A percentile compares a stretch with the other conserved stretches of the same genome.
Evolutionary conservation across 2,888 invertebrate genomes (phyloP).

Genomic region (Drosophila putrida): DNA sequence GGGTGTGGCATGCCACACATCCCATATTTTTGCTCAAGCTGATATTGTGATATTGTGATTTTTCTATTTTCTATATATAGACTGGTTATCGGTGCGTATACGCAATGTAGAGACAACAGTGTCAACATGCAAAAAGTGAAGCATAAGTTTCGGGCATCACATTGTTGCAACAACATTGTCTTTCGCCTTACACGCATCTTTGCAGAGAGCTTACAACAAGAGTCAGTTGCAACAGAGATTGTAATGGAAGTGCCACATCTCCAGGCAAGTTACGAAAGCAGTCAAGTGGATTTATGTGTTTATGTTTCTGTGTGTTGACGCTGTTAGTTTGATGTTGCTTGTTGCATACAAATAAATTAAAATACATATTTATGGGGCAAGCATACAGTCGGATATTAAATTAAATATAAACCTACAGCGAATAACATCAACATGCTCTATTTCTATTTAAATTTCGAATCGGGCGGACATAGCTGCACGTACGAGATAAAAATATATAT

Average conservation of each 20-base stretch:
- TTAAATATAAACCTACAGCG: slow-evolving; percentile 72
- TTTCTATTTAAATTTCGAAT: slow-evolving; percentile 77
- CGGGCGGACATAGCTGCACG: slow-evolving; percentile 70
- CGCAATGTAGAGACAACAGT: slow-evolving; percentile 51
- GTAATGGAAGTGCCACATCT: slow-evolving; percentile 46
- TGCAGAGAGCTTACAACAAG: slow-evolving; percentile 50
- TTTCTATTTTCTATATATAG: slow-evolving; percentile 29
- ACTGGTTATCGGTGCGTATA: slow-evolving; percentile 52
- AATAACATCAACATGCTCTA: slow-evolving; percentile 71
- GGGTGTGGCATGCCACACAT: slow-evolving; percentile 13
- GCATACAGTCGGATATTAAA: slow-evolving; percentile 57
- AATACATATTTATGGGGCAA: slow-evolving; percentile 57
- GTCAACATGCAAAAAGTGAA: slow-evolving; percentile 40
- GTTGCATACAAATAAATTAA: slow-evolving; percentile 62
- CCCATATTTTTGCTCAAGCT: slow-evolving; percentile 55
- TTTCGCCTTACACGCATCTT: slow-evolving; percentile 49
- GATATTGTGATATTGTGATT: slow-evolving; percentile 62
- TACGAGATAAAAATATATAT: slow-evolving; percentile 63
- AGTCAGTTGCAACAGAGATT: slow-evolving; percentile 44
- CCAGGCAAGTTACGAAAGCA: slow-evolving; percentile 32
- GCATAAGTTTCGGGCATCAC: slow-evolving; percentile 43
- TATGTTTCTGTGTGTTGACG: slow-evolving; percentile 21
- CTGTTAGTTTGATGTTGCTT: slow-evolving; percentile 38
- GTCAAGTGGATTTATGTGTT: slow-evolving; percentile 41
- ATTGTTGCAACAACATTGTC: slow-evolving; percentile 48